These are phyloP conservation scores for Halcyon senegalensis DNA, from an alignment of 2,113 vertebrate genomes.

Conservation along the genomic window DNA sequence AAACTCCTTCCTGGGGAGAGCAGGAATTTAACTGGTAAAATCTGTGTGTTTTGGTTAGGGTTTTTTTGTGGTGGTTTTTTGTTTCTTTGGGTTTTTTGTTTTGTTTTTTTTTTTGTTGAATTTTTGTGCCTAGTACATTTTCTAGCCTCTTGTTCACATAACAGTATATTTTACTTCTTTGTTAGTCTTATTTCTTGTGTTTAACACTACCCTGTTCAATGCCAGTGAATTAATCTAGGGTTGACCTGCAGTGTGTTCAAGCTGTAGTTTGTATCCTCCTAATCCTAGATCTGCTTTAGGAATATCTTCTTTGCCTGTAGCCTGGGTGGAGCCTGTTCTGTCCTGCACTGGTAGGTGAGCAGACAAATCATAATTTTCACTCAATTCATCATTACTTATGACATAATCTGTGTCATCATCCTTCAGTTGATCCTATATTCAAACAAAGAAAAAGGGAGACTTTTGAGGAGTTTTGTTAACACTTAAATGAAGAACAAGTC, in stretches of 20 bases:
- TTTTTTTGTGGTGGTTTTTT: too few relatives aligned
- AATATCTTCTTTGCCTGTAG: constrained; percentile 69
- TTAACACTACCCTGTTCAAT: neutral
- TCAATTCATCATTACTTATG: constrained; percentile 74
- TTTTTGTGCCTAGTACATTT: neutral
- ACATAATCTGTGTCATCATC: constrained; percentile 71
- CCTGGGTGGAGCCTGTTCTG: neutral
- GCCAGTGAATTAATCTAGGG: constrained; percentile 1
- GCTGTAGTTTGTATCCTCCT: constrained; percentile 70
- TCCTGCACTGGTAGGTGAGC: neutral
- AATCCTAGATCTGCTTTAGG: constrained; percentile 78
- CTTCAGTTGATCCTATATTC: constrained; percentile 71
- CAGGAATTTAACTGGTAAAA: neutral
- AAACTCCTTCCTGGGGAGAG: neutral
- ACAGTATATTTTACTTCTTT: neutral
- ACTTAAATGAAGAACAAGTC: neutral
- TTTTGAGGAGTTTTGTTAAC: neutral
- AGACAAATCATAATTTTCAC: neutral
- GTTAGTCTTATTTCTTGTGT: neutral
- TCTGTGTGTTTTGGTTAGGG: neutral
- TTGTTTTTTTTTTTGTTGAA: neutral
- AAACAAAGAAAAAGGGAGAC: neutral
- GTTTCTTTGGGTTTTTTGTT: too few relatives aligned
- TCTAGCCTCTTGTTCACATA: neutral
- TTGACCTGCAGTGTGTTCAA: constrained; percentile 36